Percentiles rank a stretch among this genome's conserved stretches.
Evolutionary conservation across 2,113 vertebrate species (phyloP).

Genomic region (Rana temporaria): DNA sequence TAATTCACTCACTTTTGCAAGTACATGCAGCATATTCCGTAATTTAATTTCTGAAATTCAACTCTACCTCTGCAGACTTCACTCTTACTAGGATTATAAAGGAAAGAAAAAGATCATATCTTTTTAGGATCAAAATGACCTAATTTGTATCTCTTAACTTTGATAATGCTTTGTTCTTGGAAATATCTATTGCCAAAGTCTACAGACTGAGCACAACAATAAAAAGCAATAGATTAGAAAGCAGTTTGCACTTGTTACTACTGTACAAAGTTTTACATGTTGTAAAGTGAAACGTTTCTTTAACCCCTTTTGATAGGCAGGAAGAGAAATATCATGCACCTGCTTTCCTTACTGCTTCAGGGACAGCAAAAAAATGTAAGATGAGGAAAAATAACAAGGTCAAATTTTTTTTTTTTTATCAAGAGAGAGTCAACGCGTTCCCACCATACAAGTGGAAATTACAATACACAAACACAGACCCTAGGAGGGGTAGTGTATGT

Average conservation of each 20-base stretch:
- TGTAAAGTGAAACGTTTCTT: constrained; percentile 25
- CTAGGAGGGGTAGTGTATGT: no score
- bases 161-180: constrained; percentile 20
- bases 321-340: neutral
- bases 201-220: constrained; percentile 4
- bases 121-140: neutral
- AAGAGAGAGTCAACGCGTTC: no score
- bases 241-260: constrained; percentile 51
- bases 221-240: constrained; percentile 50
- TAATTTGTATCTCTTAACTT: constrained; percentile 6
- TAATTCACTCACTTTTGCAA: no score
- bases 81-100: neutral
- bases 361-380: neutral
- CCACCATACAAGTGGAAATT: no score
- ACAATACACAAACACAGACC: no score
- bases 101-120: neutral
- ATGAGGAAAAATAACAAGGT: neutral
- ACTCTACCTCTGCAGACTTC: no score
- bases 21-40: no score
- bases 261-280: constrained; percentile 34
- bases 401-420: no score
- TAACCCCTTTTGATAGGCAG: constrained; percentile 23
- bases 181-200: constrained; percentile 43
- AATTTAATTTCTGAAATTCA: no score
- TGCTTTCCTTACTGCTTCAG: neutral